A percentile compares a stretch with the other conserved stretches of the same genome.
These are phyloP conservation scores for Polydrusus cervinus DNA, from an alignment of 2,888 invertebrate genomes.

Conservation along the genomic window DNA sequence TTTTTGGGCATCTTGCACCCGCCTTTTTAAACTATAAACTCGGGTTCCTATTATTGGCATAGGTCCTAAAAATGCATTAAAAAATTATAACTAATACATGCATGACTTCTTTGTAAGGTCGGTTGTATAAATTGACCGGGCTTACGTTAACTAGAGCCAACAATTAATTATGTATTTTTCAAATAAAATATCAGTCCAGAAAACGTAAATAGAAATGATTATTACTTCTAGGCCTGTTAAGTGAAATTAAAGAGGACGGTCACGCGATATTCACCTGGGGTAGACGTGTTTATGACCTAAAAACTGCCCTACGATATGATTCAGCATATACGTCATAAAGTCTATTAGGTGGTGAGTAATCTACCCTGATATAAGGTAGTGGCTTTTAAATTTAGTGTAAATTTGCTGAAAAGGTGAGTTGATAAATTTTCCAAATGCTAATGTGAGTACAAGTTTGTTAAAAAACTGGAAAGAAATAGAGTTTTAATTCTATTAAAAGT, in stretches of 20 bases:
- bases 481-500: too few species aligned
- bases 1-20: too few species aligned
- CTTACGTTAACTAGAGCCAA: too few species aligned
- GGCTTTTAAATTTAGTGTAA: constrained; percentile 4
- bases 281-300: constrained; percentile 23
- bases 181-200: background rate
- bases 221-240: background rate
- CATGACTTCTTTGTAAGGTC: too few species aligned
- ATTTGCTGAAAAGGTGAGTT: background rate
- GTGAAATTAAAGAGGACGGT: constrained; percentile 25
- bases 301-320: constrained; percentile 32
- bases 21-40: too few species aligned
- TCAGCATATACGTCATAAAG: constrained; percentile 24
- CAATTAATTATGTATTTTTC: too few species aligned
- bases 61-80: too few species aligned
- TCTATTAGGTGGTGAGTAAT: constrained; percentile 29
- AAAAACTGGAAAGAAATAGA: too few species aligned
- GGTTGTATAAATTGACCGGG: too few species aligned
- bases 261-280: constrained; percentile 27
- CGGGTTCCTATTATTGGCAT: too few species aligned
- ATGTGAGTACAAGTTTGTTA: too few species aligned
- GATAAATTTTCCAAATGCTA: background rate
- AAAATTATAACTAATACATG: too few species aligned
- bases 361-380: constrained; percentile 22
- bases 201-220: constrained; percentile 9